Conservation (phyloP, 2,113 vertebrate species). For the human region GRCh38 chr13:48836501-48837000, state of each 20-base stretch:
- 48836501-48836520: too few relatives aligned
- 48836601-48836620: too few relatives aligned
- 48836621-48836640: too few relatives aligned
- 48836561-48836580: too few relatives aligned
- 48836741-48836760: neutral
- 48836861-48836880: neutral
- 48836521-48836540: too few relatives aligned
- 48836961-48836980: neutral
- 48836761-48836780: neutral
- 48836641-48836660: neutral
- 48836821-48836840: neutral
- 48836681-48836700: neutral
- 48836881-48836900: neutral
- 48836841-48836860: neutral
- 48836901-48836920: neutral
- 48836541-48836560: too few relatives aligned
- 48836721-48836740: neutral
- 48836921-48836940: neutral
- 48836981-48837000: slow-evolving; percentile 15
- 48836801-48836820: neutral
- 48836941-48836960: neutral
- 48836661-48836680: neutral
- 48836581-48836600: too few relatives aligned
- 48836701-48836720: neutral
- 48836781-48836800: neutral